Conservation (phyloP, 2,113 vertebrate genomes). For the Zeus faber region DNA sequence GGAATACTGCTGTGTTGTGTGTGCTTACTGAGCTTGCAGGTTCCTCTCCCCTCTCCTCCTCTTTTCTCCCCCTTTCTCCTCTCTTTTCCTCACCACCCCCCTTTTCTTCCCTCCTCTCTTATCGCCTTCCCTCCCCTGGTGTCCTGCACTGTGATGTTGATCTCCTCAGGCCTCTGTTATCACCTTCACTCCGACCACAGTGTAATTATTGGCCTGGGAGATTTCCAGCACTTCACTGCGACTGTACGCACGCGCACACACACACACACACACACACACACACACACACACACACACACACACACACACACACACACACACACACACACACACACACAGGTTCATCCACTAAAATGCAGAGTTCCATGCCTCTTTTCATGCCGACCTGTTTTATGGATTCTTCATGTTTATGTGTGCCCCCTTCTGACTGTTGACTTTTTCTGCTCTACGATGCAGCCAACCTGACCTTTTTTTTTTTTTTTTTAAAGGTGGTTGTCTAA, state of each 20-base stretch:
- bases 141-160: constrained; percentile 30
- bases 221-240: constrained; percentile 43
- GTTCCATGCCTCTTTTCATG: neutral
- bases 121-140: neutral
- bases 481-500: no score
- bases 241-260: constrained; percentile 10
- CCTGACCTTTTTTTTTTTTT: no score
- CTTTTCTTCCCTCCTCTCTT: constrained; percentile 5
- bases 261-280: neutral
- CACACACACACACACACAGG: neutral
- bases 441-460: no score
- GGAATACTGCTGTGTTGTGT: constrained; percentile 34
- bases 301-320: constrained; percentile 3
- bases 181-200: constrained; percentile 61
- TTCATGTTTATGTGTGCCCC: neutral
- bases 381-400: neutral
- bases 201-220: constrained; percentile 69
- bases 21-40: neutral
- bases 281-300: constrained; percentile 23
- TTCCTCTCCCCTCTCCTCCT: constrained; percentile 19
- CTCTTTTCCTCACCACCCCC: constrained; percentile 4
- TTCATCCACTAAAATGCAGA: neutral
- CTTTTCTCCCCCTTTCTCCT: neutral
- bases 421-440: neutral
- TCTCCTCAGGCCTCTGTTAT: constrained; percentile 63